Conservation (phyloP, 2,888 invertebrate species). For the Stenodera caucasica region DNA sequence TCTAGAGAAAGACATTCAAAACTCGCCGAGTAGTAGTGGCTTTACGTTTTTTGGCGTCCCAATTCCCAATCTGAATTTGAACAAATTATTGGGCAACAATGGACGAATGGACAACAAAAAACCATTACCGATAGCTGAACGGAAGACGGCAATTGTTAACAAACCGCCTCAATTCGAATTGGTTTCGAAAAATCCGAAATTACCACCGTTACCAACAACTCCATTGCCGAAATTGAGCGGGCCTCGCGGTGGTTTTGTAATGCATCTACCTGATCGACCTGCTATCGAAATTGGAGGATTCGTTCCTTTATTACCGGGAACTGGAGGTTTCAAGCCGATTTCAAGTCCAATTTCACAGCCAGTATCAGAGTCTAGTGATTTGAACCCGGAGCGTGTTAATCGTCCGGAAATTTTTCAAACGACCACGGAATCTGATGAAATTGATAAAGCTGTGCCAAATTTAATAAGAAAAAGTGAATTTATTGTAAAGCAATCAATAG, state of each 20-base stretch:
- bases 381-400: not conserved
- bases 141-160: slow-evolving; percentile 50
- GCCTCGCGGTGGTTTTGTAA: slow-evolving; percentile 12
- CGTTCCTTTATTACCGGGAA: slow-evolving; percentile 71
- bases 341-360: slow-evolving; percentile 53
- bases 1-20: slow-evolving; percentile 46
- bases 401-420: not conserved
- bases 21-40: slow-evolving; percentile 62
- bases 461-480: not conserved
- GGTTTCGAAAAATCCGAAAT: not conserved
- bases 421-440: not conserved
- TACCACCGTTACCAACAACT: slow-evolving; percentile 23
- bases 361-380: slow-evolving; percentile 10
- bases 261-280: slow-evolving; percentile 56
- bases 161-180: slow-evolving; percentile 26
- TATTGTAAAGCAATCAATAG: not conserved
- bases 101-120: slow-evolving; percentile 40
- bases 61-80: slow-evolving; percentile 71
- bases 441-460: not conserved
- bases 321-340: slow-evolving; percentile 75
- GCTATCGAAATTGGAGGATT: slow-evolving; percentile 77
- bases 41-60: slow-evolving; percentile 88
- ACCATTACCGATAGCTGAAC: slow-evolving; percentile 34
- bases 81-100: slow-evolving; percentile 59
- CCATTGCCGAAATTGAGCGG: not conserved